Conservation (phyloP, 2,888 invertebrate species). For the Cetonia aurata region DNA sequence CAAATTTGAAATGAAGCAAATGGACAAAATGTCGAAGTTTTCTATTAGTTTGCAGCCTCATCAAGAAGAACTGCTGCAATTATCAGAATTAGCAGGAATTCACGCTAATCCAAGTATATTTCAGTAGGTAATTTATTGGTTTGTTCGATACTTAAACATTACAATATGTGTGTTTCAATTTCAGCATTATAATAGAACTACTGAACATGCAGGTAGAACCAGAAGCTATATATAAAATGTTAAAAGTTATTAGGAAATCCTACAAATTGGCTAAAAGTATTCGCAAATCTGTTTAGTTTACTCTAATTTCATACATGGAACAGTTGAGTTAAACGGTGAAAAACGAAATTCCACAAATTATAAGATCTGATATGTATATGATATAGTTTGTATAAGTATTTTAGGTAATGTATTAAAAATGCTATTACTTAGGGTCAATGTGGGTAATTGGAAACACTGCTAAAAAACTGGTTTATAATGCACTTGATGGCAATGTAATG, state of each 20-base stretch:
- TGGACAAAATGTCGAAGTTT: slow-evolving; percentile 34
- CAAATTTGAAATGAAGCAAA: slow-evolving; percentile 35
- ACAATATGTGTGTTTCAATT: slow-evolving; percentile 32
- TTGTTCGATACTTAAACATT: slow-evolving; percentile 4
- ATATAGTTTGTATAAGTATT: not conserved
- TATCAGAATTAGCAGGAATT: slow-evolving; percentile 56
- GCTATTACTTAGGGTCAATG: too few relatives aligned
- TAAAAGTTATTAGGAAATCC: slow-evolving; percentile 52
- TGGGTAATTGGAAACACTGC: too few relatives aligned
- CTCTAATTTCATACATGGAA: not conserved
- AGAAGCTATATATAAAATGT: slow-evolving; percentile 54
- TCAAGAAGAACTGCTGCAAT: slow-evolving; percentile 55
- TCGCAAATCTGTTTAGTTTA: slow-evolving; percentile 36
- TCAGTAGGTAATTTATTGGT: slow-evolving; percentile 49
- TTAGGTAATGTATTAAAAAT: too few relatives aligned
- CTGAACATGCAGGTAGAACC: slow-evolving; percentile 56
- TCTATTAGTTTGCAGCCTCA: slow-evolving; percentile 52
- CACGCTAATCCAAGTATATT: slow-evolving; percentile 53
- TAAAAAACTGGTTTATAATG: too few relatives aligned
- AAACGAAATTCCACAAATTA: too few relatives aligned
- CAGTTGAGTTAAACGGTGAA: too few relatives aligned
- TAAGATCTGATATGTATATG: not conserved
- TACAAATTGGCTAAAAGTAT: slow-evolving; percentile 33
- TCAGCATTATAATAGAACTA: slow-evolving; percentile 56
- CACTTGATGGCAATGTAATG: too few relatives aligned